These are phyloP conservation scores for Anguilla rostrata DNA, from an alignment of 2,113 vertebrate genomes.

Conservation along the genomic window DNA sequence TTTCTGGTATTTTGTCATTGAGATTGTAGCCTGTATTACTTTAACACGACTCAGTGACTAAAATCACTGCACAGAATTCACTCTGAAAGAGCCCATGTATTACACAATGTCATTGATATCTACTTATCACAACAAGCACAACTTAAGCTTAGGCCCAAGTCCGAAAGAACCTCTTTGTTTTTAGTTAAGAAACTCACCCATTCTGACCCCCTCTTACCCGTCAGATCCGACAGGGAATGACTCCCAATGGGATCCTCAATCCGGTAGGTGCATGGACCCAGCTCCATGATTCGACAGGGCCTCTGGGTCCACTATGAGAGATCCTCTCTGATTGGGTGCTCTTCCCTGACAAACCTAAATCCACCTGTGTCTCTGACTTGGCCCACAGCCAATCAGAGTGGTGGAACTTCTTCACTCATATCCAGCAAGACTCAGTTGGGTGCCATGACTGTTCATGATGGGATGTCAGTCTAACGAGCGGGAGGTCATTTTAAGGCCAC, in stretches of 20 bases:
- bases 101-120: neutral
- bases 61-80: neutral
- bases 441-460: neutral
- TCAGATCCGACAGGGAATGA: constrained; percentile 35
- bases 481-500: neutral
- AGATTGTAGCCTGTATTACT: too few species aligned
- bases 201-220: constrained; percentile 21
- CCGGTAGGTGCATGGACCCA: constrained; percentile 25
- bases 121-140: neutral
- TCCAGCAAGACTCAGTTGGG: neutral
- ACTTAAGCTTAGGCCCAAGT: neutral
- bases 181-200: neutral
- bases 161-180: constrained; percentile 4
- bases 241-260: constrained; percentile 28
- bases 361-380: constrained; percentile 10
- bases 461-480: neutral
- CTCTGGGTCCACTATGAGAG: neutral
- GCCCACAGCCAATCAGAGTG: constrained; percentile 16
- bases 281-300: constrained; percentile 12
- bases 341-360: neutral
- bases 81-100: neutral
- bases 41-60: neutral
- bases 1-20: too few species aligned
- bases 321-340: neutral
- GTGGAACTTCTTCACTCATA: constrained; percentile 14